Percentiles rank a stretch among this genome's conserved stretches.
Conservation (phyloP, 2,113 vertebrate genomes). For the Bubalus kerabau region DNA sequence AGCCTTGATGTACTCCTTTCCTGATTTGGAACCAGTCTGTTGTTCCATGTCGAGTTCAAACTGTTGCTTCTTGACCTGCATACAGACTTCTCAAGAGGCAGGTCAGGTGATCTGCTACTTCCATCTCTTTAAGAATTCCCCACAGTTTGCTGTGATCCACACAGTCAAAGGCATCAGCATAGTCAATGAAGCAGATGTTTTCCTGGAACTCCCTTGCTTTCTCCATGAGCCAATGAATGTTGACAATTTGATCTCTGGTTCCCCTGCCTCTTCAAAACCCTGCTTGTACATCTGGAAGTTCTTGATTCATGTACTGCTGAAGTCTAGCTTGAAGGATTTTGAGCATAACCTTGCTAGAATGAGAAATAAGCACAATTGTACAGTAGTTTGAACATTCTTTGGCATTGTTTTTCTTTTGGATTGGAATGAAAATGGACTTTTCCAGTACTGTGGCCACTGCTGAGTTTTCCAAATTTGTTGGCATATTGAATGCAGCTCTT, state of each 20-base stretch:
- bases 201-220: neutral
- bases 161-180: neutral
- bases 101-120: neutral
- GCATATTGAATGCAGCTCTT: neutral
- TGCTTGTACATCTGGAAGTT: neutral
- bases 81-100: neutral
- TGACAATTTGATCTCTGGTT: neutral
- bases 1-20: neutral
- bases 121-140: neutral
- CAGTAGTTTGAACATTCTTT: neutral
- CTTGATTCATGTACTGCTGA: neutral
- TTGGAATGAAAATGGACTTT: neutral
- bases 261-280: neutral
- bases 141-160: neutral
- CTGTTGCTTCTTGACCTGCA: neutral
- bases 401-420: neutral
- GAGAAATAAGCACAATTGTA: neutral
- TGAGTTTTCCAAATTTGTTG: neutral
- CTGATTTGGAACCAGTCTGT: neutral
- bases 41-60: accelerated
- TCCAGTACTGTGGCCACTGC: neutral
- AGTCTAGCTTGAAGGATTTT: neutral
- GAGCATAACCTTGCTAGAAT: neutral
- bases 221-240: neutral
- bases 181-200: neutral